phyloP scores from a whole-genome alignment of 2,113 vertebrate genomes.

The Cottus gobio region DNA sequence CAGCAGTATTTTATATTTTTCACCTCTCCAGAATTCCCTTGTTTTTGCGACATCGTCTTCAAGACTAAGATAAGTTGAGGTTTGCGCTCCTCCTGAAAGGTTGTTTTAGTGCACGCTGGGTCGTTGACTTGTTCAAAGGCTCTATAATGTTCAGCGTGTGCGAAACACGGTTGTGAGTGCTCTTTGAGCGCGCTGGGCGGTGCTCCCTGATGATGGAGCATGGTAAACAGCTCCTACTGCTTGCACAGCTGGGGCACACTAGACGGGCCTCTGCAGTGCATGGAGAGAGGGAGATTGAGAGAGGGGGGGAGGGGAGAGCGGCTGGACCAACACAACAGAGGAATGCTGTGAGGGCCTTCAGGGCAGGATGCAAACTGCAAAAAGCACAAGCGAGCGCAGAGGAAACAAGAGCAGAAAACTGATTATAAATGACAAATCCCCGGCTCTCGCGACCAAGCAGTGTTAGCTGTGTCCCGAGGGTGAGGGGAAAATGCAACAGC shows the following conservation, averaged over 20 bases:
- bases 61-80: background rate
- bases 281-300: conserved; percentile 20
- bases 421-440: conserved; percentile 68
- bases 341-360: conserved; percentile 60
- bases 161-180: conserved; percentile 23
- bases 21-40: background rate
- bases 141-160: conserved; percentile 41
- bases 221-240: conserved; percentile 57
- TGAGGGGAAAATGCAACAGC: conserved; percentile 49
- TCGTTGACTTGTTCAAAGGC: conserved; percentile 35
- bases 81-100: background rate
- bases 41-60: background rate
- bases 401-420: conserved; percentile 62
- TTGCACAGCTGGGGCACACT: conserved; percentile 61
- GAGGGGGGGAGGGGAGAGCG: background rate
- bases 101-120: conserved; percentile 25
- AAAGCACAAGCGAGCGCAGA: conserved; percentile 48
- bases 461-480: conserved; percentile 54
- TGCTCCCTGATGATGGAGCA: conserved; percentile 45
- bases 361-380: conserved; percentile 59
- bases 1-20: background rate
- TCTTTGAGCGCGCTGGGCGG: conserved; percentile 13
- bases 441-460: conserved; percentile 48
- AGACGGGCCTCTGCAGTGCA: conserved; percentile 47
- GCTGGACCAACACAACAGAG: conserved; percentile 46